Evolutionary conservation across 2,113 vertebrate species (phyloP), one percentile per base, ranked within the genome.

Genomic region (Lycaon pictus): DNA sequence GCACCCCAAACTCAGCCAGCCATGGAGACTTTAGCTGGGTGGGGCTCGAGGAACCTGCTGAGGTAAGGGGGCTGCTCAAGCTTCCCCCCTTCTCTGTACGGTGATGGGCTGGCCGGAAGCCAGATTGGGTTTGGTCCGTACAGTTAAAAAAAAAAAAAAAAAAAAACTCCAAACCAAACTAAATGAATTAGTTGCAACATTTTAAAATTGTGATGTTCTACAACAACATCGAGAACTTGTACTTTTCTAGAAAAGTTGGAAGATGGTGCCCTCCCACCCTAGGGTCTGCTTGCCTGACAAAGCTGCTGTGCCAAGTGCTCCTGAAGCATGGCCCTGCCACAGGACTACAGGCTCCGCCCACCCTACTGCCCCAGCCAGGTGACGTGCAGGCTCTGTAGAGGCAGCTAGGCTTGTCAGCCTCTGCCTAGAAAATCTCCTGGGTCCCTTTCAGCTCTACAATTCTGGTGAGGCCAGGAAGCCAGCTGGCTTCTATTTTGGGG

Each of bases 401-500:
- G 37, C 53, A 77, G 62, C 63, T 27, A 63, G 23, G 63, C 69
- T 69, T 76, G 25, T 35, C 32, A 29, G 43, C 77, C 25, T 72
- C 23, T 51, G 62, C 86, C 87, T 60, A 62, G 93, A n/a, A 56
- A 13, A 32, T 48, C n/a, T 56, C 37, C 6, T 4, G 16, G 56
- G 43, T 48, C 35, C 43, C 69, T 60, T 81, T 72, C 22, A 29
- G 92, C 37, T 23, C 56, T 62, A 56, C 0, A 25, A n/a, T 4
- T 20, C 69, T 23, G 29, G 29, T 9, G 58, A 90, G 77, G 63
- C 74, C 7, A 2, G 6, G 63, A 29, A 63, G 58, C 67, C 81
- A 91, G 95, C 86, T 96, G 97, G 95, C 81, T 90, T 96, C 96
- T 76, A 76, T 92, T 94, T 17, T 12, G 90, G 56, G 82, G 62